phyloP scores from a whole-genome alignment of 2,797 vertebrate species.

The Trichosurus vulpecula region DNA sequence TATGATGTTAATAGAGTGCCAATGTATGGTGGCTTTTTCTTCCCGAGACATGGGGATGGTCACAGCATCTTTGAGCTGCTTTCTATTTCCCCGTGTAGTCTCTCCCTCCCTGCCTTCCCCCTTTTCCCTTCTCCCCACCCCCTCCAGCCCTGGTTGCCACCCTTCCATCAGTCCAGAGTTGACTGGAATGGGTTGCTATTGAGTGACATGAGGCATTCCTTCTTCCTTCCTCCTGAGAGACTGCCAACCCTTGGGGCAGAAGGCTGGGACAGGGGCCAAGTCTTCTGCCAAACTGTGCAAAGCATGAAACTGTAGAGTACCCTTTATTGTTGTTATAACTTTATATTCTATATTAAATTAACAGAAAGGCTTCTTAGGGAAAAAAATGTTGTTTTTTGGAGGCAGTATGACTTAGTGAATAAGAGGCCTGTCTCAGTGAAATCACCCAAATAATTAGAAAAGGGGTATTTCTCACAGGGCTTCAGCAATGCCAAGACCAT shows the following conservation, averaged over 20 bases:
- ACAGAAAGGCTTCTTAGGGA: constrained; percentile 50
- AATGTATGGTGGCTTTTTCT: constrained; percentile 41
- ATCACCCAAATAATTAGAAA: constrained; percentile 1
- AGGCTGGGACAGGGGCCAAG: constrained; percentile 49
- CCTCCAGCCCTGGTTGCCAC: constrained; percentile 29
- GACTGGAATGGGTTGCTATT: constrained; percentile 41
- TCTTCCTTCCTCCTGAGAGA: constrained; percentile 60
- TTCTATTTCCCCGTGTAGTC: constrained; percentile 44
- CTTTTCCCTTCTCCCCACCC: not conserved
- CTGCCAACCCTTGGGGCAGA: constrained; percentile 39
- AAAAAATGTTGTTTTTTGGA: constrained; percentile 18
- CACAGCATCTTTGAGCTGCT: constrained; percentile 22
- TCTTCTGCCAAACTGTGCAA: constrained; percentile 31
- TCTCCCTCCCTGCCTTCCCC: constrained; percentile 56
- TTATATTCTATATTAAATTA: constrained; percentile 62
- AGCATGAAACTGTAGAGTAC: constrained; percentile 26
- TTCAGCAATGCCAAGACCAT: constrained; percentile 21
- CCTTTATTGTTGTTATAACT: constrained; percentile 31
- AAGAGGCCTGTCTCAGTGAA: not conserved
- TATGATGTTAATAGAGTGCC: constrained; percentile 57
- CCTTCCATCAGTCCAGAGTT: constrained; percentile 37
- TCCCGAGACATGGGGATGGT: constrained; percentile 37
- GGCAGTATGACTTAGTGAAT: not conserved
- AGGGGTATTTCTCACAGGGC: constrained; percentile 22
- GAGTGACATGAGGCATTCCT: constrained; percentile 49